Evolutionary conservation across 2,888 invertebrate species (phyloP).

Genomic region (Eulithis prunata): DNA sequence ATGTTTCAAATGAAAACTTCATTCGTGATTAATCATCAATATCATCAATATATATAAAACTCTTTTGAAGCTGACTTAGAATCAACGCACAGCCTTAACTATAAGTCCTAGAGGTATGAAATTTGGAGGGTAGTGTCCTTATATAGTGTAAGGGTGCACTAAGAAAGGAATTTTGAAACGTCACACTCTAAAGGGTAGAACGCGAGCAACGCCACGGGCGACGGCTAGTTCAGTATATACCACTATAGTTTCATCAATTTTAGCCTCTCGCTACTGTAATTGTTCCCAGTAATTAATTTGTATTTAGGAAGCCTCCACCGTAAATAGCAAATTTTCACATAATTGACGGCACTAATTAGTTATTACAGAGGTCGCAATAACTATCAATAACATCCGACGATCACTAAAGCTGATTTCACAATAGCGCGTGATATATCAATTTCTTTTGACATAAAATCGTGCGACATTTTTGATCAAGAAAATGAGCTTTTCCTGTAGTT

Average conservation of each 20-base stretch:
- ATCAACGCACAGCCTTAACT: too few relatives aligned
- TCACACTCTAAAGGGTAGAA: too few relatives aligned
- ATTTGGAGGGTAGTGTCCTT: too few relatives aligned
- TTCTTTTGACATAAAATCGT: neutral
- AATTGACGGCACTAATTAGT: conserved; percentile 19
- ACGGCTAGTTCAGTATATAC: too few relatives aligned
- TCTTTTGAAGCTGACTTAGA: too few relatives aligned
- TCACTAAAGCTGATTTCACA: conserved; percentile 13
- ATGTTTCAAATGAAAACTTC: too few relatives aligned
- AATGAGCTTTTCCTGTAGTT: neutral
- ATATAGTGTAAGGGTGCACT: too few relatives aligned
- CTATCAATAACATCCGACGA: conserved; percentile 14
- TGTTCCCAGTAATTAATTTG: conserved; percentile 7
- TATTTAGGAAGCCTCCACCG: conserved; percentile 8
- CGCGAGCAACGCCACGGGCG: too few relatives aligned
- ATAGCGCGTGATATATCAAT: neutral
- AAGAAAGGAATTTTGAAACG: too few relatives aligned
- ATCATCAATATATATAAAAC: too few relatives aligned
- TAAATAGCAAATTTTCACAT: conserved; percentile 20
- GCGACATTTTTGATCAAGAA: neutral
- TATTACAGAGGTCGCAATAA: conserved; percentile 23
- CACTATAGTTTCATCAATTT: conserved; percentile 1
- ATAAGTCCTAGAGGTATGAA: too few relatives aligned
- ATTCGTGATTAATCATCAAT: neutral
- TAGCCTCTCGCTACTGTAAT: conserved; percentile 3